Conservation (phyloP, 2,797 vertebrate genomes). For the Pempheris klunzingeri region DNA sequence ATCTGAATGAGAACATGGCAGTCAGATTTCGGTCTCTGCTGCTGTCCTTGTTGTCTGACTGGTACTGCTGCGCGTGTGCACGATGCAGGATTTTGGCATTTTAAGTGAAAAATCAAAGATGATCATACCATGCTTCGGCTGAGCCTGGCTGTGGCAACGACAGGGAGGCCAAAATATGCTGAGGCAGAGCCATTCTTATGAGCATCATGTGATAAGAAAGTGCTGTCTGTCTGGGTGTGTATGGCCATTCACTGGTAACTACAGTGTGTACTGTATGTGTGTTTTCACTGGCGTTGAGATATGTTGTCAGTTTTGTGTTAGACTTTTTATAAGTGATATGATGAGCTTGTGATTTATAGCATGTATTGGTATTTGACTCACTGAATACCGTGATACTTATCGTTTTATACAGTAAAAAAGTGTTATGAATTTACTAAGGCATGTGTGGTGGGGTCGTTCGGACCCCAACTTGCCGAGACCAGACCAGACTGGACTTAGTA, state of each 20-base stretch:
- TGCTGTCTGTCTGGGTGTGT: conserved; percentile 66
- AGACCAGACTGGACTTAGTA: conserved; percentile 43
- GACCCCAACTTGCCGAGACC: conserved; percentile 15
- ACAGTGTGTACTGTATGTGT: conserved; percentile 42
- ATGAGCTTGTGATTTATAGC: conserved; percentile 30
- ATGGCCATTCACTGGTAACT: conserved; percentile 42
- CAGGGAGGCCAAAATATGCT: conserved; percentile 46
- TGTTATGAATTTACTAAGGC: conserved; percentile 6
- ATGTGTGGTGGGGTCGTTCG: not conserved
- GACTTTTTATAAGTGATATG: conserved; percentile 14
- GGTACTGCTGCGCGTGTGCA: conserved; percentile 40
- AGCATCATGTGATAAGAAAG: conserved; percentile 70
- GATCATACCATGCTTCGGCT: conserved; percentile 7
- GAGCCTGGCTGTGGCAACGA: conserved; percentile 27
- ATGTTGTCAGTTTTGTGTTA: conserved; percentile 23
- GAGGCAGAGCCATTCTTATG: conserved; percentile 53
- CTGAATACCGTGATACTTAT: conserved; percentile 9
- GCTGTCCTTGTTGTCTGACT: conserved; percentile 50
- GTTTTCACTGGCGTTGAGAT: conserved; percentile 41
- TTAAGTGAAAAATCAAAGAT: conserved; percentile 37
- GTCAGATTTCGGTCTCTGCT: conserved; percentile 52
- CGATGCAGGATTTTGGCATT: conserved; percentile 36
- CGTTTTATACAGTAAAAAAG: conserved; percentile 15
- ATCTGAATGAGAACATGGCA: conserved; percentile 21
- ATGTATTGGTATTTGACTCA: conserved; percentile 29